Evolutionary conservation across 2,888 invertebrate species (phyloP).

Genomic region (Diarsia brunnea): DNA sequence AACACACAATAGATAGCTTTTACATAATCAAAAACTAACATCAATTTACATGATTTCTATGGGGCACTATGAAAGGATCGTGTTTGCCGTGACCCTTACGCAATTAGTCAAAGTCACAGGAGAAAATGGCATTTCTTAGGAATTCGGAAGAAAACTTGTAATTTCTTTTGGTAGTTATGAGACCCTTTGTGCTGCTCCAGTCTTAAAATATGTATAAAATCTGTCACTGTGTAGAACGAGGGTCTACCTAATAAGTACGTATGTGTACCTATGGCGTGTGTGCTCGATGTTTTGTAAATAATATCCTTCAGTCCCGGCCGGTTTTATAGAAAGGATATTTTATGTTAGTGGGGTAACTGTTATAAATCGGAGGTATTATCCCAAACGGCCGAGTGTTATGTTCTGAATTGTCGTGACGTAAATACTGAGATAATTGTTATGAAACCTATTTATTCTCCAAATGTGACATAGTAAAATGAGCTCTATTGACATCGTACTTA

Average conservation of each 20-base stretch:
- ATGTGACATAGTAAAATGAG: background rate
- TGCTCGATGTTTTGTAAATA: slow-evolving; percentile 30
- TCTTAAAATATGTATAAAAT: slow-evolving; percentile 4
- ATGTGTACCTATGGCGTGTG: background rate
- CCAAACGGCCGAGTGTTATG: slow-evolving; percentile 4
- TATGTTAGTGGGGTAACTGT: slow-evolving; percentile 15
- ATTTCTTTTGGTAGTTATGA: background rate
- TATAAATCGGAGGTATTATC: slow-evolving; percentile 30
- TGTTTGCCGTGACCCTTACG: background rate
- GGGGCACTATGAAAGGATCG: background rate
- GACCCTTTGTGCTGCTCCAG: background rate
- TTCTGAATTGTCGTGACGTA: slow-evolving; percentile 14
- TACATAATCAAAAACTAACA: slow-evolving; percentile 4
- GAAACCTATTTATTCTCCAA: slow-evolving; percentile 19
- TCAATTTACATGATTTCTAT: slow-evolving; percentile 1
- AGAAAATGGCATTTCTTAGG: background rate
- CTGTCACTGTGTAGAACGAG: slow-evolving; percentile 27
- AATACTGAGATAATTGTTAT: slow-evolving; percentile 29
- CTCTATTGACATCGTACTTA: background rate
- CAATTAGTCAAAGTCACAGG: slow-evolving; percentile 10
- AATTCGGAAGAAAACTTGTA: background rate
- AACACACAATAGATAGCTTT: slow-evolving; percentile 31
- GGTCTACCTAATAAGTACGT: slow-evolving; percentile 29
- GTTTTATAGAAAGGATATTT: slow-evolving; percentile 19
- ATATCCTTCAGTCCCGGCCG: slow-evolving; percentile 12